Percentiles rank a stretch among this genome's conserved stretches.
Evolutionary conservation across 2,113 vertebrate species (phyloP).

Genomic region (Poicephalus meyeri): DNA sequence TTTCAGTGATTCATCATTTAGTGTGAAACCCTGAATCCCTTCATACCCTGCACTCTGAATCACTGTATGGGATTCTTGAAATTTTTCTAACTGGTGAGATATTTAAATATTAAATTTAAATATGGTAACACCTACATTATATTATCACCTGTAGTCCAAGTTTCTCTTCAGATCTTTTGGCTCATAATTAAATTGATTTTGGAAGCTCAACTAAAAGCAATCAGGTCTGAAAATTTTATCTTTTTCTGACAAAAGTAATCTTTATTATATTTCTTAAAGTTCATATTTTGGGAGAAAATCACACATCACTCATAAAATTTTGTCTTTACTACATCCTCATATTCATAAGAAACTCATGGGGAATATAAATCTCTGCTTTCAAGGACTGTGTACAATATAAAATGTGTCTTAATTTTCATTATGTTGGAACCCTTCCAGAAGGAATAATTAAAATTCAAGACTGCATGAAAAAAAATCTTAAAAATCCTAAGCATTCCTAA

Average conservation of each 20-base stretch:
- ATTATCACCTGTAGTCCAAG: not conserved
- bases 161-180: not conserved
- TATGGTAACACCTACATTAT: not conserved
- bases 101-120: not conserved
- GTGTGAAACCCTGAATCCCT: not conserved
- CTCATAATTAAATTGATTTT: not conserved
- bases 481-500: not conserved
- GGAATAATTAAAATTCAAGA: not conserved
- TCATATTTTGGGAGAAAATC: not conserved
- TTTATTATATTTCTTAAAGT: not conserved
- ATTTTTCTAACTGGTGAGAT: not conserved
- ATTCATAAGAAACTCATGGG: not conserved
- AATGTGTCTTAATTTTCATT: not conserved
- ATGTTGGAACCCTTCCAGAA: not conserved
- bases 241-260: not conserved
- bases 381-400: not conserved
- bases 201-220: not conserved
- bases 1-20: not conserved
- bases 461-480: not conserved
- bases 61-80: accelerated
- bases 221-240: not conserved
- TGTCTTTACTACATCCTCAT: not conserved
- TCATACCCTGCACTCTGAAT: not conserved
- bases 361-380: not conserved
- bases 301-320: not conserved